Evolutionary conservation across 2,888 invertebrate genomes (phyloP), one percentile per base, ranked within the genome.

Genomic region (Epicampocera succincta): DNA sequence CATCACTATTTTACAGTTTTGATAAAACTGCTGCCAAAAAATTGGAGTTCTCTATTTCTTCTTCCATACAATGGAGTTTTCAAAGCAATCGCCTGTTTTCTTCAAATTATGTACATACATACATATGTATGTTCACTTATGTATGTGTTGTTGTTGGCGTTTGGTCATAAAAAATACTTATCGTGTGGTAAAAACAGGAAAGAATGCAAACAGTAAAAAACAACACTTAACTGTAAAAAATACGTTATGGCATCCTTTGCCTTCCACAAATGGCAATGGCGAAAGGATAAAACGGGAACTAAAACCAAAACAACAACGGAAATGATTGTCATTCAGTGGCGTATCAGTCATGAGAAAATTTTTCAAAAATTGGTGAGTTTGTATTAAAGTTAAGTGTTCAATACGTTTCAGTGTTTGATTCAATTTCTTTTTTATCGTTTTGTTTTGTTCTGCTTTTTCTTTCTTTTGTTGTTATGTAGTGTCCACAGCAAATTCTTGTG

Each of bases 141-240:
- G 8, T 33, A 33, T 9, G 33, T 33, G 15, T 50, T 48, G 50
- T 75, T 58, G 50, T 44, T 40, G 42, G 11, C 29, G 44, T 29
- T 29, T 73, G 68, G 61, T 48, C 40, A 78, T 75, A 75, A 78
- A 60, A 82, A 75, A 71, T 78, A 75, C 71, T 71, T 82, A 78
- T 78, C 82, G 65, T 69, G 78, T 72, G 65, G 75, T 61, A 74
- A 73, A 63, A 74, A 71, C 66, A 77, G 77, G 80, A 80, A 72
- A 73, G 68, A 58, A 60, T 46, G 25, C 11, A 58, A 50, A 54
- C 3, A 33, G 1, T 8, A 3, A 33, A 3, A 33, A 3, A 33
- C 33, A 75, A 75, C 52, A 46, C 38, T 44, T 72, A 46, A 73
- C 42, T 56, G 15, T 38, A 68, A 61, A 60, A 61, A 66, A 69